Conservation (phyloP, 2,888 invertebrate genomes). For the Pasiphila rectangulata region DNA sequence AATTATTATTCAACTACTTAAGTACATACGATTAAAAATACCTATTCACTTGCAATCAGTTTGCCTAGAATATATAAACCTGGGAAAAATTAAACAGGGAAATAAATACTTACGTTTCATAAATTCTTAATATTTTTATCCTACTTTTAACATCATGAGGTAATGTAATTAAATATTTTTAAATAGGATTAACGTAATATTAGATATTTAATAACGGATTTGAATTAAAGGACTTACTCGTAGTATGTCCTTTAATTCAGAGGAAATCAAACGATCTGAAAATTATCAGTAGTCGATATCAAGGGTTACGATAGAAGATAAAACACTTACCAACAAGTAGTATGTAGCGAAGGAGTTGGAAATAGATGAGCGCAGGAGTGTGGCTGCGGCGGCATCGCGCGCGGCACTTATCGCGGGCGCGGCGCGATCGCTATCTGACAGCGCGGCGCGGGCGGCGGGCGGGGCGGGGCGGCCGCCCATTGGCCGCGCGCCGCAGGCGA, state of each 20-base stretch:
- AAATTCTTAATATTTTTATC: too few species aligned
- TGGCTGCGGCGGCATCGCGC: slow-evolving; percentile 1
- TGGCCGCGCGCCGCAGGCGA: not conserved
- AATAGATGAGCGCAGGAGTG: not conserved
- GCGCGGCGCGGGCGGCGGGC: slow-evolving; percentile 25
- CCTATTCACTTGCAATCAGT: too few species aligned
- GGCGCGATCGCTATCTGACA: slow-evolving; percentile 32
- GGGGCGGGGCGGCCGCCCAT: slow-evolving; percentile 4
- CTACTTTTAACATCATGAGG: too few species aligned
- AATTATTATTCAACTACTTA: too few species aligned
- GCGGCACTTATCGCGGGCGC: slow-evolving; percentile 22
- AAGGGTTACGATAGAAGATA: not conserved
- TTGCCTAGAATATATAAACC: too few species aligned
- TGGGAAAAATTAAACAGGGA: too few species aligned
- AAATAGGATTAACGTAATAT: too few species aligned
- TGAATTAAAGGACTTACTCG: too few species aligned
- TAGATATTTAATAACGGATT: too few species aligned
- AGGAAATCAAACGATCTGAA: not conserved
- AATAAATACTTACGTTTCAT: too few species aligned
- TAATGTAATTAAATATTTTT: too few species aligned
- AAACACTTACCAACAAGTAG: slow-evolving; percentile 15
- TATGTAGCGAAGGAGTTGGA: not conserved
- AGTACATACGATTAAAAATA: too few species aligned
- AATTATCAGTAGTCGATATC: not conserved
- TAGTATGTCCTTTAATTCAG: not conserved